Conservation (phyloP, 2,113 vertebrate genomes). For the Spermophilus dauricus region DNA sequence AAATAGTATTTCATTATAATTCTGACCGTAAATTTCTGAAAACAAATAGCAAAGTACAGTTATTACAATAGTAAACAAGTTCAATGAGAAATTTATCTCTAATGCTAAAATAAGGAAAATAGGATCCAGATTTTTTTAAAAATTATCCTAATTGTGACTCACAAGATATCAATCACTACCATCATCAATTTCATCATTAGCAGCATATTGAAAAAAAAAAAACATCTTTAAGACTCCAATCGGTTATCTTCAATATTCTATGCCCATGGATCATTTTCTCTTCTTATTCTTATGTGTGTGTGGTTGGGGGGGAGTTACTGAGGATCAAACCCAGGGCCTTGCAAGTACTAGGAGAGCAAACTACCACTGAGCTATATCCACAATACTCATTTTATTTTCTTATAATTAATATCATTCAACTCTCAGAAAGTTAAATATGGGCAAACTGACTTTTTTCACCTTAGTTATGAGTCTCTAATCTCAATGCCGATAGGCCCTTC, state of each 20-base stretch:
- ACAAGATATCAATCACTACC: background rate
- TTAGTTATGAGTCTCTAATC: background rate
- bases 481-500: background rate
- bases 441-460: background rate
- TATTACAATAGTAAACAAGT: background rate
- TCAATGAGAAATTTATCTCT: background rate
- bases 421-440: background rate
- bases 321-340: no score
- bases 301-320: no score
- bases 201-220: background rate
- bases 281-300: background rate
- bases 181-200: background rate
- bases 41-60: slow-evolving; percentile 31
- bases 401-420: background rate
- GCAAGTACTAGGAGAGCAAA: no score
- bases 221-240: background rate
- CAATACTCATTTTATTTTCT: background rate
- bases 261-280: background rate
- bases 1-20: background rate
- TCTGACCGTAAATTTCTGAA: background rate
- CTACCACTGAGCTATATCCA: no score
- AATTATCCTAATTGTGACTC: background rate
- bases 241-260: background rate
- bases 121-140: background rate
- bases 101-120: background rate